Evolutionary conservation across 92 coral and sea anemone species (phyloP).

Genomic region (Phenganax marumi): DNA sequence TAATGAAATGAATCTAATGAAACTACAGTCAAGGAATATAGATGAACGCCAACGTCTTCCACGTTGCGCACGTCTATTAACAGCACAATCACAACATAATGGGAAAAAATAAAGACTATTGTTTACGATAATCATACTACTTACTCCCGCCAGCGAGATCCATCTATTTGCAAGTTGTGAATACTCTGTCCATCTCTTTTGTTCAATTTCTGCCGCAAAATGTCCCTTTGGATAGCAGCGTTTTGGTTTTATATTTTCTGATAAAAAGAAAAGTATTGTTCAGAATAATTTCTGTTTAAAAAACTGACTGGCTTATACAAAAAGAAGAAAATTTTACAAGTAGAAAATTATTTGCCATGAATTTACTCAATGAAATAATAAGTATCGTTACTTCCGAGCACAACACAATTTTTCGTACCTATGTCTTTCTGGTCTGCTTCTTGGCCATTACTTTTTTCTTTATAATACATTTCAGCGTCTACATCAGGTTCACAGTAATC

Average conservation of each 20-base stretch:
- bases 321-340: too few relatives aligned
- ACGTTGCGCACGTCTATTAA: too few relatives aligned
- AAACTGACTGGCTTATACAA: too few relatives aligned
- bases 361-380: background rate
- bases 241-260: conserved; percentile 48
- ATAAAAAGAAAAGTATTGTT: background rate
- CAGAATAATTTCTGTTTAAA: background rate
- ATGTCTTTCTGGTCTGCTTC: conserved; percentile 37
- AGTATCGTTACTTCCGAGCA: background rate
- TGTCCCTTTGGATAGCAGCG: conserved; percentile 77
- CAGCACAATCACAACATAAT: background rate
- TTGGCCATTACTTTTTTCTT: background rate
- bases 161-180: conserved; percentile 92
- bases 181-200: conserved; percentile 80
- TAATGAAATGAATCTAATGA: too few relatives aligned
- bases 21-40: too few relatives aligned
- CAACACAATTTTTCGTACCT: conserved; percentile 30
- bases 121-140: conserved; percentile 19
- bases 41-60: too few relatives aligned
- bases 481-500: conserved; percentile 45
- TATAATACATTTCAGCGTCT: conserved; percentile 21
- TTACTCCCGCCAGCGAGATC: conserved; percentile 97
- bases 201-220: conserved; percentile 90
- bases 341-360: too few relatives aligned
- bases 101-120: background rate